Percentiles rank a stretch among this genome's conserved stretches.
phyloP scores from a whole-genome alignment of 2,797 vertebrate genomes.

The Catamblyrhynchus diadema region DNA sequence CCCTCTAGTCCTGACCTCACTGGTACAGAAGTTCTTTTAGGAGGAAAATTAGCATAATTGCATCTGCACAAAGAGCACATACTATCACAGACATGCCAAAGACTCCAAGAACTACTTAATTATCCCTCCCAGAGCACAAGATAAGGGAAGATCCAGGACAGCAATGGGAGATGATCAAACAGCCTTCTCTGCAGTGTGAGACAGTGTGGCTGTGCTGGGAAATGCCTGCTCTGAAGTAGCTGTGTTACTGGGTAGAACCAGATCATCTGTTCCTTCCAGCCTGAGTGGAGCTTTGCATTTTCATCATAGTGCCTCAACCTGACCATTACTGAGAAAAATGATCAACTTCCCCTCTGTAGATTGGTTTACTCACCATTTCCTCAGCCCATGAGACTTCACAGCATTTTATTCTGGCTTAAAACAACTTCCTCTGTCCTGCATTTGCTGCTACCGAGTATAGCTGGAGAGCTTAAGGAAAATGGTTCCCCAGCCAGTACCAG shows the following conservation, averaged over 20 bases:
- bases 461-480: not conserved
- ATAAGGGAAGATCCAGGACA: not conserved
- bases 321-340: constrained; percentile 4
- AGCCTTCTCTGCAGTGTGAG: not conserved
- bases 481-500: not conserved
- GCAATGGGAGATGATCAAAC: not conserved
- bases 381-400: not conserved
- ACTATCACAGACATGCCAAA: not conserved
- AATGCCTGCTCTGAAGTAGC: not conserved
- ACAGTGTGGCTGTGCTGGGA: not conserved
- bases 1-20: not conserved
- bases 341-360: not conserved
- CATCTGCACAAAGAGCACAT: not conserved
- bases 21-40: not conserved
- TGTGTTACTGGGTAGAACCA: not conserved
- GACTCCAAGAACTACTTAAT: not conserved
- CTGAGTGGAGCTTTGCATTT: not conserved
- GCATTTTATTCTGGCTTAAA: not conserved
- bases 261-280: not conserved
- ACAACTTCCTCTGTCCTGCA: not conserved
- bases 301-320: not conserved
- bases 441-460: not conserved
- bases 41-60: not conserved
- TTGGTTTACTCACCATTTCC: not conserved
- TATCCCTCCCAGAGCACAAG: not conserved